Percentiles rank a stretch among this genome's conserved stretches.
phyloP scores from a whole-genome alignment of 2,888 invertebrate species.

The Callimorpha dominula region DNA sequence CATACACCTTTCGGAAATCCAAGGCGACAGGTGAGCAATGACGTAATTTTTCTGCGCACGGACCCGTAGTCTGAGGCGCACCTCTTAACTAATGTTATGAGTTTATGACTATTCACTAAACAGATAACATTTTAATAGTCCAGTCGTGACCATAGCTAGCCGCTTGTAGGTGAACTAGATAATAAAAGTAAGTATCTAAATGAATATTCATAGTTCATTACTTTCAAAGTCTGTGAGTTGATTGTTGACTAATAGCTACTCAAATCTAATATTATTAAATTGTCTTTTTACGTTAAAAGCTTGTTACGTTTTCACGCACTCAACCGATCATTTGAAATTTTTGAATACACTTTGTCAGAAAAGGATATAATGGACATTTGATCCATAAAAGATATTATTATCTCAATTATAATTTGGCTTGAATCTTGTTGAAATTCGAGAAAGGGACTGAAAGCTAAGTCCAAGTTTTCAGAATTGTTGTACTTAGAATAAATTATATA shows the following conservation, averaged over 20 bases:
- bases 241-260: not conserved
- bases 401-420: too few species aligned
- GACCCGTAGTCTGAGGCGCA: slow-evolving; percentile 3
- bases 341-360: too few species aligned
- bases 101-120: slow-evolving; percentile 25
- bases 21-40: slow-evolving; percentile 15
- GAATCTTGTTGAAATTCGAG: too few species aligned
- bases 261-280: too few species aligned
- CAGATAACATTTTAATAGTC: slow-evolving; percentile 31
- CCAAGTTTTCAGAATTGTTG: too few species aligned
- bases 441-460: too few species aligned
- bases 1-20: slow-evolving; percentile 1
- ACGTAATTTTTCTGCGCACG: slow-evolving; percentile 21
- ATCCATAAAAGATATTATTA: too few species aligned
- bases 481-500: too few species aligned
- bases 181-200: slow-evolving; percentile 10
- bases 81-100: slow-evolving; percentile 27
- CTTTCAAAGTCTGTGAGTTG: slow-evolving; percentile 8
- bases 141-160: slow-evolving; percentile 36
- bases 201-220: not conserved
- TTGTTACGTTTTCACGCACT: too few species aligned
- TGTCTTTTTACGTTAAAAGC: too few species aligned
- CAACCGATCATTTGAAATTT: too few species aligned
- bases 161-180: slow-evolving; percentile 40
- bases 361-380: too few species aligned